Conservation (phyloP, 2,113 vertebrate species). For the Oxyruncus cristatus region DNA sequence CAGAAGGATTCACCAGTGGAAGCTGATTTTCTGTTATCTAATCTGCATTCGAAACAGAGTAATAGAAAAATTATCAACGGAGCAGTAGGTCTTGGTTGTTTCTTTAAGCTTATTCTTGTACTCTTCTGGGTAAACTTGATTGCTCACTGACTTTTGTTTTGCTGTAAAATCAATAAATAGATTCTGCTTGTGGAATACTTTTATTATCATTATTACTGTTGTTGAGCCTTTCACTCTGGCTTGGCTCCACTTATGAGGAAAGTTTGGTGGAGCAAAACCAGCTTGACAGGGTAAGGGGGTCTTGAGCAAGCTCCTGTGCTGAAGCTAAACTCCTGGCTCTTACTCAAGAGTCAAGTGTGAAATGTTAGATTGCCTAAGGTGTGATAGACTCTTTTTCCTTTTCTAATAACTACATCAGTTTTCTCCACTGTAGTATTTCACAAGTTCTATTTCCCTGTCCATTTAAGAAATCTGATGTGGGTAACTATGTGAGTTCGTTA, state of each 20-base stretch:
- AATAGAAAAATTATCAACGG: background rate
- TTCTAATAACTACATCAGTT: background rate
- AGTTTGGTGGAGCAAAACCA: slow-evolving; percentile 30
- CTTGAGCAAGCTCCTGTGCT: slow-evolving; percentile 38
- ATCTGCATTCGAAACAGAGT: background rate
- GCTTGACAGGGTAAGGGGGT: background rate
- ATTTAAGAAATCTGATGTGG: background rate
- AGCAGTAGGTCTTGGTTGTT: background rate
- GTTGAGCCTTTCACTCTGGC: background rate
- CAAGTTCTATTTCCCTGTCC: background rate
- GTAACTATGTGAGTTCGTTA: fast-evolving
- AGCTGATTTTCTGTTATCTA: background rate
- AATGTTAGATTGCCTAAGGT: slow-evolving; percentile 1
- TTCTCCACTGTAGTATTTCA: background rate
- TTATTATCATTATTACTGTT: background rate
- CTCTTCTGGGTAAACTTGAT: background rate
- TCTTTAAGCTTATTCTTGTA: background rate
- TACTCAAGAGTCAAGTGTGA: background rate
- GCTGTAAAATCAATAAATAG: background rate
- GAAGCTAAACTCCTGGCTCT: slow-evolving; percentile 2
- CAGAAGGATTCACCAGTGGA: background rate
- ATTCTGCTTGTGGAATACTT: background rate
- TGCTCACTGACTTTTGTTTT: background rate
- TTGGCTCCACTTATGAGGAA: slow-evolving; percentile 26
- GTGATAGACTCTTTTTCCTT: background rate